These are phyloP conservation scores for Procambarus clarkii DNA, from an alignment of 1,140 invertebrate species.

Conservation along the genomic window DNA sequence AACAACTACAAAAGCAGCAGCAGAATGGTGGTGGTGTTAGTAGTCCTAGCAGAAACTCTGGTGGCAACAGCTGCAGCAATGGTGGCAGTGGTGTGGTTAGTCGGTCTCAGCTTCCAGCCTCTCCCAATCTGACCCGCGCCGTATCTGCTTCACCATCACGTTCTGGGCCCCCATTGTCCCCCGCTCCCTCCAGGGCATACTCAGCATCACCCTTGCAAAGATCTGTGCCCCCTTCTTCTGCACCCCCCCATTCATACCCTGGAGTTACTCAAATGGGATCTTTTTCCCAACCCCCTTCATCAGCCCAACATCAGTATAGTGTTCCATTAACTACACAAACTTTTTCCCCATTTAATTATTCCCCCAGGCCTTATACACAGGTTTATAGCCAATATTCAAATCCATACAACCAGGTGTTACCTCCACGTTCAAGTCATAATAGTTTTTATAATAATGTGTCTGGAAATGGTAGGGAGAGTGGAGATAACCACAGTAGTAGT, in stretches of 20 bases:
- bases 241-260: constrained; percentile 61
- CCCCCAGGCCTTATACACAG: constrained; percentile 66
- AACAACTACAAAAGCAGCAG: constrained; percentile 31
- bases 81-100: constrained; percentile 65
- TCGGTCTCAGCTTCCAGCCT: constrained; percentile 69
- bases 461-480: constrained; percentile 50
- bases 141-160: constrained; percentile 72
- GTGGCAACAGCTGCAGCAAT: constrained; percentile 56
- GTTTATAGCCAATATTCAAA: constrained; percentile 64
- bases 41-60: constrained; percentile 43
- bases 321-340: constrained; percentile 59
- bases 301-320: constrained; percentile 55
- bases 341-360: constrained; percentile 64
- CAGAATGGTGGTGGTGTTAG: constrained; percentile 43
- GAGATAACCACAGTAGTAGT: constrained; percentile 59
- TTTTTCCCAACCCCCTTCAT: constrained; percentile 39
- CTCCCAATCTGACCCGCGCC: constrained; percentile 72
- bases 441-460: constrained; percentile 57
- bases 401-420: constrained; percentile 68
- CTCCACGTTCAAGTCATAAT: constrained; percentile 55
- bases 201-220: constrained; percentile 61
- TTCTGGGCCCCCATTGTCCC: constrained; percentile 70
- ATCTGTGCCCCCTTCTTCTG: constrained; percentile 61
- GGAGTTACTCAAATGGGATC: constrained; percentile 59
- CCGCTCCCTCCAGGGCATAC: constrained; percentile 68